Base-by-base conservation (phyloP, 1,140 invertebrate species). In the Drosophila repletoides region DNA sequence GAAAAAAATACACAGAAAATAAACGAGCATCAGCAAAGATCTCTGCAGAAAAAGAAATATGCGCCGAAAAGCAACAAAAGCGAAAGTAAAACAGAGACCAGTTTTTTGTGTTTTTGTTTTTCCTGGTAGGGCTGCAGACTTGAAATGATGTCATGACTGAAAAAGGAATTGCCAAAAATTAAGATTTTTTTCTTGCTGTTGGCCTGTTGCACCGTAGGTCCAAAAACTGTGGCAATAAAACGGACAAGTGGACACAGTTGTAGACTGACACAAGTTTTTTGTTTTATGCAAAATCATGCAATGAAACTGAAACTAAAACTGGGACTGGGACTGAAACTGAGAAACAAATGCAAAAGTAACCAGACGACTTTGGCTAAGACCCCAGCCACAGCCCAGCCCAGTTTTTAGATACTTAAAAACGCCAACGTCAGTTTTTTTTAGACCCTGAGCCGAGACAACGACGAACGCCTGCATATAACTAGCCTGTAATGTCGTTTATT, bases 21-120 rank as follows among this genome's bases (percentile, higher is more conserved):
- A 45, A 45, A 28, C 46, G 17, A 53, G 41, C 58, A 69, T 51
- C 66, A 51, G 36, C 46, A 64, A 43, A 64, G n/a, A n/a, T n/a
- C n/a, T 63, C 52, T 56, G 67, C 59, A 66, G 31, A 64, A 34
- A 67, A 68, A 31, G 21, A 79, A 70, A 52, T 68, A 68, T 68
- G 59, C 48, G 48, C 45, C 58, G 24, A 76, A 76, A 83, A 63
- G 43, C 56, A 72, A 33, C 51, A 65, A 80, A 84, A 84, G 80
- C 80, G 80, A 84, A 84, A 84, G 80, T 84, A 84, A 84, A 84
- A 75, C 74, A 45, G 55, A 72, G 76, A 86, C 80, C 80, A 86
- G 80, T 86, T 86, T 55, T 29, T 69, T 58, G 28, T 41, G 40
- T 53, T 55, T 58, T 36, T 14, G 31, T 26, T 45, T 31, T 76